phyloP scores from a whole-genome alignment of 2,797 vertebrate genomes.

The Microctenopoma steveboyesi region DNA sequence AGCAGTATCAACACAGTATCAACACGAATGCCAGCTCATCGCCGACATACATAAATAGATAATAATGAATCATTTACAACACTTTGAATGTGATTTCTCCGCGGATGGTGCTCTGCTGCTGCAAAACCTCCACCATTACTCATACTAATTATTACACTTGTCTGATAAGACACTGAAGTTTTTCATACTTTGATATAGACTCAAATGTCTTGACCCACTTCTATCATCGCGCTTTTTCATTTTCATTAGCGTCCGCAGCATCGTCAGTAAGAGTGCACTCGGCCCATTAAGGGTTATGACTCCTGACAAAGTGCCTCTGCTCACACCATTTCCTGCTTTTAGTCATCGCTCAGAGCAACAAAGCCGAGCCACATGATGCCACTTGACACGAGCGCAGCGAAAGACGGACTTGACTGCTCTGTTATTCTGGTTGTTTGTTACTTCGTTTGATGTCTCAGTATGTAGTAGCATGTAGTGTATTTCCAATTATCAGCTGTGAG shows the following conservation, averaged over 20 bases:
- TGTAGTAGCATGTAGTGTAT: background rate
- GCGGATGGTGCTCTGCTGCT: background rate
- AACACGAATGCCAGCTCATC: background rate
- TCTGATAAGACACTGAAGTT: background rate
- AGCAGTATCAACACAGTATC: background rate
- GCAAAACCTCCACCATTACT: background rate
- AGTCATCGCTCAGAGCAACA: slow-evolving; percentile 15
- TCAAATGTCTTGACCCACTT: slow-evolving; percentile 38
- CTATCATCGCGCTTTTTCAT: slow-evolving; percentile 43
- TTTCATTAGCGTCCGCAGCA: slow-evolving; percentile 54
- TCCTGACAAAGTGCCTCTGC: slow-evolving; percentile 25
- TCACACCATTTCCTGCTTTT: slow-evolving; percentile 43
- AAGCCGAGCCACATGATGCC: slow-evolving; percentile 11
- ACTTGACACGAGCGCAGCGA: slow-evolving; percentile 13
- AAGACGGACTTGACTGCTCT: slow-evolving; percentile 3
- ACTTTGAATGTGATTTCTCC: background rate
- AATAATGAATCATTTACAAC: background rate
- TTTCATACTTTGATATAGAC: slow-evolving; percentile 12
- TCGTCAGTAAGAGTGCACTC: slow-evolving; percentile 34
- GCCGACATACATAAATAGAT: background rate
- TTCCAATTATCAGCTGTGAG: slow-evolving; percentile 26
- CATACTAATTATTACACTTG: background rate
- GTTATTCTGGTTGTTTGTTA: background rate
- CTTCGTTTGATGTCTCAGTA: background rate
- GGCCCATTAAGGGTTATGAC: slow-evolving; percentile 30